Evolutionary conservation across 2,113 vertebrate genomes (phyloP).

Genomic region (Melanostigma gelatinosum): DNA sequence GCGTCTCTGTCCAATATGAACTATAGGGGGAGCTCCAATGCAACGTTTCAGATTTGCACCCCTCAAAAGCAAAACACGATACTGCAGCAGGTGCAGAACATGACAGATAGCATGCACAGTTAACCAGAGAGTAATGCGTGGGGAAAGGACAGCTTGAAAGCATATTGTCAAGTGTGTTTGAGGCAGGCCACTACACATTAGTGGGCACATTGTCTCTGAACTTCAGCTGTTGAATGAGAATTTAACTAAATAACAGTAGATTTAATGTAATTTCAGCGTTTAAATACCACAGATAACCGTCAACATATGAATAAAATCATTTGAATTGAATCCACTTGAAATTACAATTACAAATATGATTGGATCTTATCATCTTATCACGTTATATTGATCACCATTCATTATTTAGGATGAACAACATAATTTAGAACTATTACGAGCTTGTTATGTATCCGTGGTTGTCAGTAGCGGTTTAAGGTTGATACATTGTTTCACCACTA

Average conservation of each 20-base stretch:
- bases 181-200: background rate
- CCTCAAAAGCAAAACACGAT: background rate
- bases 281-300: background rate
- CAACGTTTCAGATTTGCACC: conserved; percentile 6
- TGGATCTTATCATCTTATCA: background rate
- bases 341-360: no score
- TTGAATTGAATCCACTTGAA: background rate
- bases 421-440: no score
- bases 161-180: background rate
- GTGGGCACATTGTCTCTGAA: background rate
- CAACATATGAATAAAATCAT: background rate
- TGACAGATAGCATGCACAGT: background rate
- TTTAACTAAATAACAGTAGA: background rate
- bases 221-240: background rate
- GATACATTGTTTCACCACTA: background rate
- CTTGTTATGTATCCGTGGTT: background rate
- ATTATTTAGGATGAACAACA: background rate
- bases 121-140: background rate
- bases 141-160: background rate
- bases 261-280: background rate
- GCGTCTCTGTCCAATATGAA: conserved; percentile 8
- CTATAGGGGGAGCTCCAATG: conserved; percentile 67
- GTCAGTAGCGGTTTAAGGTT: background rate
- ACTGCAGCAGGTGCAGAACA: background rate
- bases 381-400: background rate